A percentile compares a stretch with the other conserved stretches of the same genome.
Evolutionary conservation across 2,113 vertebrate genomes (phyloP).

Genomic region (Phycodurus eques): DNA sequence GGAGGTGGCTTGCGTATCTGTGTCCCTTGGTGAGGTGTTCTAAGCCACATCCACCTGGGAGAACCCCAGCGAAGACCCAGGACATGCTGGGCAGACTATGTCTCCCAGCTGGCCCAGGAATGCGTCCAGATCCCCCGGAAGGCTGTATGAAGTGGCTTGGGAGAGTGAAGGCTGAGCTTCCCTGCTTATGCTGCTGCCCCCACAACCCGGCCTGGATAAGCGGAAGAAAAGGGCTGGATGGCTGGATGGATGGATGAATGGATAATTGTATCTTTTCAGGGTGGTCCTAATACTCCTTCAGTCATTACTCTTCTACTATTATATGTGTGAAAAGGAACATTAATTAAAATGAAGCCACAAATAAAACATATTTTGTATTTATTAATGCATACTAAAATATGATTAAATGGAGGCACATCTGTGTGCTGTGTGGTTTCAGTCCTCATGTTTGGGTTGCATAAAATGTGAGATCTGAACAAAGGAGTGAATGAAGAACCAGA

Average conservation of each 20-base stretch:
- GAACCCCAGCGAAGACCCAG: too few relatives aligned
- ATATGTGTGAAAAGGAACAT: not conserved
- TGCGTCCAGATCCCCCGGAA: too few relatives aligned
- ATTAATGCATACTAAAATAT: not conserved
- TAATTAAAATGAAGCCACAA: too few relatives aligned
- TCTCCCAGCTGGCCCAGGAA: too few relatives aligned
- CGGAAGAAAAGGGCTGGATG: not conserved
- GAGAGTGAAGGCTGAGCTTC: too few relatives aligned
- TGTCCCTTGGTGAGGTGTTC: too few relatives aligned
- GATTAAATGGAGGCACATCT: not conserved
- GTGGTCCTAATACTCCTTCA: not conserved
- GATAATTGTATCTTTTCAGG: not conserved
- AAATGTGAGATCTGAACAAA: slow-evolving; percentile 44
- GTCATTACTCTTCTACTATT: not conserved
- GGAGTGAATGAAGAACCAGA: slow-evolving; percentile 67
- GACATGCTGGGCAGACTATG: too few relatives aligned
- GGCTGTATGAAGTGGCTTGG: too few relatives aligned
- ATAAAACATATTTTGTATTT: not conserved
- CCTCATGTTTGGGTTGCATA: not conserved
- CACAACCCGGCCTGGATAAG: too few relatives aligned
- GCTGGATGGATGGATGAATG: not conserved
- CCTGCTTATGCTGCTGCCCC: too few relatives aligned
- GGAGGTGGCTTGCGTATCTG: too few relatives aligned
- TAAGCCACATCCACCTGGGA: too few relatives aligned
- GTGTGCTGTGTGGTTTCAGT: not conserved